Evolutionary conservation across 1,140 invertebrate genomes (phyloP), one percentile per base, ranked within the genome.

Genomic region (Parapsyche elsis): DNA sequence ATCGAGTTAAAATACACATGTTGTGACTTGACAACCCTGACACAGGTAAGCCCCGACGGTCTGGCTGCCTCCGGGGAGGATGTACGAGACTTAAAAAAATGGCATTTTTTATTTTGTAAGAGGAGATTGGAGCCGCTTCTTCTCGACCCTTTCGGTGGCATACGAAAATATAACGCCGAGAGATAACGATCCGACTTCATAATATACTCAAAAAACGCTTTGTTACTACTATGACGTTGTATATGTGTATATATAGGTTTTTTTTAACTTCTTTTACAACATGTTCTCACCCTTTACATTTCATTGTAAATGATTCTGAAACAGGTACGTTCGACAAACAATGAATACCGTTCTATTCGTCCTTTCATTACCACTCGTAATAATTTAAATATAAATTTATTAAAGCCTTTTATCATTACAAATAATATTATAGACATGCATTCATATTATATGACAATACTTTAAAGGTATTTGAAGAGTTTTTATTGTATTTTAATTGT

Each of bases 161-260:
- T 71, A 49, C 74, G 24, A 57, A 80, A 76, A 77, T 76, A 80
- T 23, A 67, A 67, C 23, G 49, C 81, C 38, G 70, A 71, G 80
- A 71, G 80, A 83, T 78, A 80, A 81, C 80, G 78, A 83, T 83
- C 82, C 64, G 73, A 81, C 79, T 83, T 83, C 74, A 80, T 81
- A 80, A 83, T 79, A 67, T 67, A 81, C 80, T 83, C 71, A 79
- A 82, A 82, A 82, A 82, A 74, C 79, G 79, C 81, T 80, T 82
- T 82, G 81, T 82, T 80, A 73, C n/a, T 44, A 53, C 16, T 26
- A 24, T 1, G 5, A 12, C 24, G 59, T 5, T 9, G 14, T 9
- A 24, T 46, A 38, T 73, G 57, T 53, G 24, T 23, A 23, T 67
- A 23, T 19, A 64, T 67, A 14, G 26, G 2, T 9, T 12, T 21